Evolutionary conservation across 2,113 vertebrate species (phyloP), one percentile per base, ranked within the genome.

Genomic region (Epinephelus lanceolatus): DNA sequence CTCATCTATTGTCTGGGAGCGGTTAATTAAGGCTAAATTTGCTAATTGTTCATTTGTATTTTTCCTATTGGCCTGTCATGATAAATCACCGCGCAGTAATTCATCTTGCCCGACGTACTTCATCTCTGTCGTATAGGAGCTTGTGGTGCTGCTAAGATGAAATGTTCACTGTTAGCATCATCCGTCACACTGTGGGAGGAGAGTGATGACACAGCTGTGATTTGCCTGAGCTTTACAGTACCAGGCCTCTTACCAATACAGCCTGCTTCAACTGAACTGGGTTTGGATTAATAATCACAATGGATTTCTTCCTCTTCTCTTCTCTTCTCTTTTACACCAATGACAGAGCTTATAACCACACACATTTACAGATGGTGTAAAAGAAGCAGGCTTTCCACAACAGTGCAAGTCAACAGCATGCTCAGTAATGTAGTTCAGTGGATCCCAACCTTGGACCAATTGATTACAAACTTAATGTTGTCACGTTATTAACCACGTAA

Each of bases 1-100:
- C 91, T 90, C 90, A 86, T 94, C 88, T 84, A 88, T 90, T 94
- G 86, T 92, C 91, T 91, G 60, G 13, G 72, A 83, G 82, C 18
- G 12, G 78, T 92, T 94, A 94, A 95, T 95, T 95, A 94, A 89
- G 65, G 81, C 63, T 86, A 92, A 87, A 89, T 93, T 89, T 92
- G 89, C 81, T 94, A 94, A 95, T 95, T 94, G 93, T 93, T 94
- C 91, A 94, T 94, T 93, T 94, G 91, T 93, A 93, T 93, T 93
- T 93, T 93, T 92, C 85, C 85, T 89, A 91, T 92, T 90, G 91
- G 86, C 87, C 90, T 86, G 86, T 93, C 88, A 55, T 91, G 89
- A 94, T 93, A 85, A 93, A 95, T 92, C 87, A 91, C 85, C 4
- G 70, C 0, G 81, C 88, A 4, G 90, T 91, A 88, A 94, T 94